A percentile compares a stretch with the other conserved stretches of the same genome.
Evolutionary conservation across 2,888 invertebrate species (phyloP).

Genomic region (Ferrisia virgata): DNA sequence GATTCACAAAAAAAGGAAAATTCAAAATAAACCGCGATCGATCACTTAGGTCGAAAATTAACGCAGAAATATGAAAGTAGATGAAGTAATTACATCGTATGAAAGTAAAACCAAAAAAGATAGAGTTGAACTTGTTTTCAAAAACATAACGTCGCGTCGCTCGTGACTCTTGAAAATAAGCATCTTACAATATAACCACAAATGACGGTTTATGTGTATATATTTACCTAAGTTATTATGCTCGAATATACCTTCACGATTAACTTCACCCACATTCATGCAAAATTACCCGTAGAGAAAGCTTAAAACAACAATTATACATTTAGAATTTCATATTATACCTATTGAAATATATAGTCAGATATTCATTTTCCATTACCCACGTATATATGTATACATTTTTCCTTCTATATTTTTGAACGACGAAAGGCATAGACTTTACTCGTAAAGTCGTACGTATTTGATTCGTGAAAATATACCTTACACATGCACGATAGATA

Average conservation of each 20-base stretch:
- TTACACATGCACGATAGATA: no score
- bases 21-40: neutral
- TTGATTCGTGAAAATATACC: no score
- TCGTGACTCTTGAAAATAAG: neutral
- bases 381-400: no score
- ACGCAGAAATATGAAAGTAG: neutral
- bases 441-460: no score
- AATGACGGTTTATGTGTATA: neutral
- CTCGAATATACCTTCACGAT: neutral
- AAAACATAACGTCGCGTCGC: neutral
- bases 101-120: neutral
- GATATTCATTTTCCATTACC: neutral
- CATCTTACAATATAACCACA: neutral
- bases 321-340: neutral
- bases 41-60: neutral
- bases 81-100: neutral
- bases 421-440: no score
- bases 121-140: neutral
- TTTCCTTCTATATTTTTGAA: no score
- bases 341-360: neutral
- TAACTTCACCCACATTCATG: neutral
- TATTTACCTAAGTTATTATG: neutral
- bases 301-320: neutral
- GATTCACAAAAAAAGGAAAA: no score
- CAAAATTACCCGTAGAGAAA: conserved; percentile 5